Evolutionary conservation across 2,113 vertebrate genomes (phyloP).

Genomic region (Perca fluviatilis): DNA sequence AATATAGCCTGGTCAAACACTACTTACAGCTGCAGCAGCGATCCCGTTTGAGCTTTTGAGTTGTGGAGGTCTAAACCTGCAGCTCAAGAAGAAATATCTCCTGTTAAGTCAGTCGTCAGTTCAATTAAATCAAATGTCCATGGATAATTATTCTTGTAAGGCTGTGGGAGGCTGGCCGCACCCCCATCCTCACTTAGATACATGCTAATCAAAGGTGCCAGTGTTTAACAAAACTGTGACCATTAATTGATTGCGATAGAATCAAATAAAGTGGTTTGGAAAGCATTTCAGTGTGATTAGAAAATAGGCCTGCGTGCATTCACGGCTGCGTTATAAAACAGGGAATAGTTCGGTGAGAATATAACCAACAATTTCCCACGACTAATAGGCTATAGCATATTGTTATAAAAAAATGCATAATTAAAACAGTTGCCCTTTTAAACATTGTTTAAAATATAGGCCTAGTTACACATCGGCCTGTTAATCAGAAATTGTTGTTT

Average conservation of each 20-base stretch:
- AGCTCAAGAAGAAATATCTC: conserved; percentile 17
- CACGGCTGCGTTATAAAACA: not conserved
- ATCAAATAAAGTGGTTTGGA: conserved; percentile 31
- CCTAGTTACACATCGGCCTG: not conserved
- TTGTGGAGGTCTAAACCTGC: conserved; percentile 25
- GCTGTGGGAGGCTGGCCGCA: conserved; percentile 51
- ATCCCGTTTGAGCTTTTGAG: not conserved
- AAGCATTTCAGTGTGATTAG: conserved; percentile 41
- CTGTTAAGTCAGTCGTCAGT: conserved; percentile 53
- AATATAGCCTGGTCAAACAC: conserved; percentile 6
- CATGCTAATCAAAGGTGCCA: conserved; percentile 61
- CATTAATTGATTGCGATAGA: conserved; percentile 48
- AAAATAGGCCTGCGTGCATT: conserved; percentile 30
- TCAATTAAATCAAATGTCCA: conserved; percentile 65
- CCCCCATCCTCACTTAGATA: conserved; percentile 50
- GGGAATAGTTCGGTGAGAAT: not conserved
- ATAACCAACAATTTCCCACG: not conserved
- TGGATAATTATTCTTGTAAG: conserved; percentile 60
- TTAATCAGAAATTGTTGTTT: not conserved
- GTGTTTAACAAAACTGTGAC: conserved; percentile 53
- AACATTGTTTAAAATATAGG: not conserved
- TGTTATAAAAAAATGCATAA: not conserved
- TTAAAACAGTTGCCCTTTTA: not conserved
- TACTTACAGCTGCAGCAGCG: not conserved
- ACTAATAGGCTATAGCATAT: not conserved